Base-by-base conservation (phyloP, 2,797 vertebrate genomes). In the Girardinus metallicus region DNA sequence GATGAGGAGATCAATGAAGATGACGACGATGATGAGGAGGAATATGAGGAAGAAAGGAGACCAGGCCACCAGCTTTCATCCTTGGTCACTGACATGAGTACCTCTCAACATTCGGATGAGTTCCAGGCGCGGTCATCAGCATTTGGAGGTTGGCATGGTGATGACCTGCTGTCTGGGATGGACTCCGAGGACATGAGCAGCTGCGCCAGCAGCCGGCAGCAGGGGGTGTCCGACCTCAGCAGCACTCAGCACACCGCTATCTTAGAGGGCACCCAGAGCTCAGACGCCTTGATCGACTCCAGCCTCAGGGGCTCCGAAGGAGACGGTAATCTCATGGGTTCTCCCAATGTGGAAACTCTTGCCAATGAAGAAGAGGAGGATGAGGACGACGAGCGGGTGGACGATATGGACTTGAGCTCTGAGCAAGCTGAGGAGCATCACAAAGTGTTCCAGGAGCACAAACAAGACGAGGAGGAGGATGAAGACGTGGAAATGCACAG, bases 1-100 rank as follows among this genome's bases (percentile, higher is more conserved):
- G 96, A 96, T 11, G 91, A 96, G 84, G 96, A 96, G 85, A 96
- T 96, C 83, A 96, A 96, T 57, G 95, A 96, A 53, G 96, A 96
- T 46, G 91, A 90, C 5, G 91, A 90, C 5, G 93, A 96, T 0
- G 93, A 95, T 3, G 93, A 95, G 4, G 90, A 96, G 7, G 94
- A 96, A 12, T 94, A 96, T 13, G 94, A 95, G 18, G 93, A 96
- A 1, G 92, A 95, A 78, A 85, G 91, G 73, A 87, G 92, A 46
- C 83, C 92, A 0, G 92, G 91, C 31, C 91, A 91, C 39, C 93
- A 91, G 76, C 88, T 88, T 12, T 89, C 86, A 1, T 93, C 94
- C 12, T 60, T 94, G 81, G 79, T 80, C 77, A 93, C 90, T 1
- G 93, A 94, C 76, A 88, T 93, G 87, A 94, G 93, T 76, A 84